Conservation (phyloP, 2,888 invertebrate species). For the Zeuzera pyrina region DNA sequence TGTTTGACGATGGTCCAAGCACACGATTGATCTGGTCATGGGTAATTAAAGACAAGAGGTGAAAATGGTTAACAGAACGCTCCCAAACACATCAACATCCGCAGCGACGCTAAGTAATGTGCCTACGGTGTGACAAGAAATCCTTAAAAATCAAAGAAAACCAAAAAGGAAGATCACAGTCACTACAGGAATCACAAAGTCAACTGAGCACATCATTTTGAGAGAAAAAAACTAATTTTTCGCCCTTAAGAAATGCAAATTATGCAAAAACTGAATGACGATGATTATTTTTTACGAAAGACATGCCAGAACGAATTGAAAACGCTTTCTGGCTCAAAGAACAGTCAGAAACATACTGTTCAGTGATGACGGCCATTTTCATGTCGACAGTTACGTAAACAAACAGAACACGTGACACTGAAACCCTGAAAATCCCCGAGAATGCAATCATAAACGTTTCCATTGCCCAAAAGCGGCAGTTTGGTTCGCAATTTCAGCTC, state of each 20-base stretch:
- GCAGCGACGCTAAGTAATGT: background rate
- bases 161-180: background rate
- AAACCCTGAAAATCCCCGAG: too few species aligned
- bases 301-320: background rate
- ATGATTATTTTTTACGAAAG: background rate
- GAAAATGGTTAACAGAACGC: background rate
- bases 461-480: conserved; percentile 10
- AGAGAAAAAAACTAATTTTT: background rate
- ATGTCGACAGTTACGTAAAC: conserved; percentile 13
- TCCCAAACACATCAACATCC: background rate
- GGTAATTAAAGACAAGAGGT: background rate
- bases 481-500: conserved; percentile 9
- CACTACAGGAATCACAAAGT: background rate
- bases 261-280: background rate
- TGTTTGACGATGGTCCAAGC: background rate
- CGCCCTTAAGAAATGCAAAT: background rate
- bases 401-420: conserved; percentile 12
- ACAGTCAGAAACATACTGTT: conserved; percentile 5
- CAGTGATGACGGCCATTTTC: too few species aligned
- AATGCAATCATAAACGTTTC: conserved; percentile 9
- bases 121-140: background rate
- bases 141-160: background rate
- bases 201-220: background rate
- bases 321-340: conserved; percentile 5
- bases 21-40: background rate